phyloP scores from a whole-genome alignment of 2,797 vertebrate genomes.

The Eptatretus atami region DNA sequence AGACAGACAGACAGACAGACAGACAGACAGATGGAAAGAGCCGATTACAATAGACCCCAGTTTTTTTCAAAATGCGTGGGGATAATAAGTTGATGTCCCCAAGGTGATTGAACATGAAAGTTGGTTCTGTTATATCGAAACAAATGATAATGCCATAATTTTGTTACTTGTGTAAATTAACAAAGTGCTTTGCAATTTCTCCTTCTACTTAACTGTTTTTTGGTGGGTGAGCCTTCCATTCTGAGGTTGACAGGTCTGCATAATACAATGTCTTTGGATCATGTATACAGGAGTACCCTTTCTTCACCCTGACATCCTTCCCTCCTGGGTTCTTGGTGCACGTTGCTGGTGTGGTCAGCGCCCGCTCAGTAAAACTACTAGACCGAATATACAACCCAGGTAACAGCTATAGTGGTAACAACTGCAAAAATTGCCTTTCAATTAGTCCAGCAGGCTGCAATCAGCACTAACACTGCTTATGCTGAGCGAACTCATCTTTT shows the following conservation, averaged over 20 bases:
- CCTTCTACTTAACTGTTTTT: neutral
- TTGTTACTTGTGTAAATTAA: neutral
- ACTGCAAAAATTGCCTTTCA: no score
- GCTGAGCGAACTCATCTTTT: no score
- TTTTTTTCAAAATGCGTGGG: no score
- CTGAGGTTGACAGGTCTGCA: neutral
- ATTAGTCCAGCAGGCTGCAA: no score
- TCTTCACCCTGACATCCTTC: constrained; percentile 80
- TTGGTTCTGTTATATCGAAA: neutral
- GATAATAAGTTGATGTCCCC: no score
- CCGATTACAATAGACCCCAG: no score
- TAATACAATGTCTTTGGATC: constrained; percentile 5
- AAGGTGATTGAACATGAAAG: no score
- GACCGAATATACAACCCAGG: constrained; percentile 96
- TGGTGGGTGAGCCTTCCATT: neutral
- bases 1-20: no score
- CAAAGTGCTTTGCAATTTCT: neutral
- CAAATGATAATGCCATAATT: neutral
- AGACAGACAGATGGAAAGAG: no score
- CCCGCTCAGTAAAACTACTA: constrained; percentile 79
- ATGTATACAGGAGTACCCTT: constrained; percentile 53
- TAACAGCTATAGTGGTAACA: constrained; percentile 16
- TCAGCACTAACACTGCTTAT: no score
- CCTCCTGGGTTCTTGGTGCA: constrained; percentile 65
- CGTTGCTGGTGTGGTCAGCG: constrained; percentile 73